A percentile compares a stretch with the other conserved stretches of the same genome.
Evolutionary conservation across 2,113 vertebrate genomes (phyloP).

Genomic region (Eublepharis macularius): DNA sequence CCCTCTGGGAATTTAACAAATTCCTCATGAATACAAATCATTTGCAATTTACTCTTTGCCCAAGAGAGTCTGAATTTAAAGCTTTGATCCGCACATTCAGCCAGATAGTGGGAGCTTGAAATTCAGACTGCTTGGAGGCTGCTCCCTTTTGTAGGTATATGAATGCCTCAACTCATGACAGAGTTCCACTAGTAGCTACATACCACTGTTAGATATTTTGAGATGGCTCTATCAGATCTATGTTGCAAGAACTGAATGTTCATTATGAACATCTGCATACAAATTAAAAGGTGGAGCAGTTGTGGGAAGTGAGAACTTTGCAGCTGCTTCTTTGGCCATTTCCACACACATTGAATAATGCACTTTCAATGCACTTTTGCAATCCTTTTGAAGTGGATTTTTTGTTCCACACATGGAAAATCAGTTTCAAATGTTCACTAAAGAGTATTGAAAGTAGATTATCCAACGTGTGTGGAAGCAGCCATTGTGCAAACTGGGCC

Average conservation of each 20-base stretch:
- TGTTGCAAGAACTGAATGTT: neutral
- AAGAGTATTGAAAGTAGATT: no score
- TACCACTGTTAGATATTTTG: neutral
- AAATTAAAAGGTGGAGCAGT: neutral
- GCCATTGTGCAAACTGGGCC: no score
- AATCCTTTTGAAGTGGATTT: no score
- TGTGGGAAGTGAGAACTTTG: neutral
- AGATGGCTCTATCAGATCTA: neutral
- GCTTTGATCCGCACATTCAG: neutral
- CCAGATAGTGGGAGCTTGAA: neutral
- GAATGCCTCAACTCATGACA: neutral
- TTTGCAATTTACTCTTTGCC: neutral
- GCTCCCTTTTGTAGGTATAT: neutral
- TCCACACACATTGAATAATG: no score
- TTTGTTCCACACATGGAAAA: no score
- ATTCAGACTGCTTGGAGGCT: neutral
- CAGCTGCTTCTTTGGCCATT: neutral
- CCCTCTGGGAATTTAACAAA: neutral
- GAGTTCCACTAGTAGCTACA: neutral
- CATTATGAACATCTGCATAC: neutral
- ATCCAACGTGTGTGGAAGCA: no score
- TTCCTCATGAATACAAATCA: neutral
- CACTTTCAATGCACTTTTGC: no score
- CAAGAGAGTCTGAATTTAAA: neutral
- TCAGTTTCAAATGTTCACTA: no score